These are phyloP conservation scores for Nothoprocta perdicaria DNA, from an alignment of 2,113 vertebrate genomes.

Conservation along the genomic window DNA sequence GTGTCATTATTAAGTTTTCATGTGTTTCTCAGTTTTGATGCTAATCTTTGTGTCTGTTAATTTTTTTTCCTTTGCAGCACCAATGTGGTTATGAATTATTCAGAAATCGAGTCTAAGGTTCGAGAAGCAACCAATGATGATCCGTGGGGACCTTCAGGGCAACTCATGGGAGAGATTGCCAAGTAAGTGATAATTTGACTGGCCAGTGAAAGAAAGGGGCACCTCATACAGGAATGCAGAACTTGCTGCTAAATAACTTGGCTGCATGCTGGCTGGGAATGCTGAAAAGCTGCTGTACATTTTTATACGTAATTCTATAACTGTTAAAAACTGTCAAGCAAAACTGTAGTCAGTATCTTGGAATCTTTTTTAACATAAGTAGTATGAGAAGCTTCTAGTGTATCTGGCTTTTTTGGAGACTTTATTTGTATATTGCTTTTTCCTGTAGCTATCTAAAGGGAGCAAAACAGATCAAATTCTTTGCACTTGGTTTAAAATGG, in stretches of 20 bases:
- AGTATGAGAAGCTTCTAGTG: not conserved
- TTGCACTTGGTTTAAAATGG: not conserved
- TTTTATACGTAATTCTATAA: not conserved
- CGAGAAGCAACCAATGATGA: conserved; percentile 99
- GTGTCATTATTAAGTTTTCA: conserved; percentile 87
- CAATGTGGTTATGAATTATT: conserved; percentile 99
- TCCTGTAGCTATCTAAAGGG: not conserved
- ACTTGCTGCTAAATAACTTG: conserved; percentile 56
- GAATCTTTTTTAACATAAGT: not conserved
- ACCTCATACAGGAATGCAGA: conserved; percentile 66
- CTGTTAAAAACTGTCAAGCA: not conserved
- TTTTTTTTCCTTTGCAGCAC: conserved; percentile 86
- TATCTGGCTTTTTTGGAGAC: not conserved
- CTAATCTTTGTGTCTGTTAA: conserved; percentile 80
- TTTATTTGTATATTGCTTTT: not conserved
- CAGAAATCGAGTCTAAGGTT: conserved; percentile 98
- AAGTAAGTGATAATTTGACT: conserved; percentile 91
- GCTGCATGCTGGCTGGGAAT: not conserved
- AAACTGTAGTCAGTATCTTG: not conserved
- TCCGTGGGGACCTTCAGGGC: conserved; percentile 98
- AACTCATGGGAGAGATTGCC: conserved; percentile 97
- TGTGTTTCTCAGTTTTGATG: conserved; percentile 85
- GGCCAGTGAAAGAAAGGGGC: conserved; percentile 72
- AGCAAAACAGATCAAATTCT: not conserved
- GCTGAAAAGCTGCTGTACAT: not conserved